Evolutionary conservation across 1,140 invertebrate genomes (phyloP), one percentile per base, ranked within the genome.

Genomic region (Rhagoletis pomonella): DNA sequence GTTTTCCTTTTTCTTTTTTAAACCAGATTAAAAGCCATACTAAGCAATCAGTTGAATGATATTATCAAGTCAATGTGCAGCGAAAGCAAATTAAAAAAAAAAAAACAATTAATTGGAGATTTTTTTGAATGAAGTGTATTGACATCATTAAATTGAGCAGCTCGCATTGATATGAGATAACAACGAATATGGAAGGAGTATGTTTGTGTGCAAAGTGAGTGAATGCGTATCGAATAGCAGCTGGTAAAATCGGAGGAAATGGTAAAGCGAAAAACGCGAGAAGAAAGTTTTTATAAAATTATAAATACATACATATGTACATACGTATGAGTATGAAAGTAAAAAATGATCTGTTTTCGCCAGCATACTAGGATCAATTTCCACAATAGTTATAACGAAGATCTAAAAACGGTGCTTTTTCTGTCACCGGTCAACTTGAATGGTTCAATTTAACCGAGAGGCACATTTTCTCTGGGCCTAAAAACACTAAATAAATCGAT

Each of bases 101-200:
- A 47, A 73, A 47, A 47, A 42, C 19, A 67, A 73, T 47, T 73
- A 39, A 44, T 73, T 14, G 67, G 12, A 44, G 39, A 47, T 47
- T 47, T 73, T 29, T 73, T 12, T 73, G 14, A 73, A 73, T 73
- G 42, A 73, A 73, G 67, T 73, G 42, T 73, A 73, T 47, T 73
- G 67, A 73, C 42, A 73, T 73, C 67, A 17, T 73, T 73, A 73
- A 73, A 73, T 73, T 44, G 42, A 73, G 42, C 67, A 44, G 67
- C 64, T 29, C 50, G 19, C 64, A 67, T 67, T 47, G 67, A 44
- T 44, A 73, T 73, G 67, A 73, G 67, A 73, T 73, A 73, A 73
- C 42, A 47, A 14, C 67, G 67, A 14, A 73, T 73, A 39, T 47
- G 67, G 39, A 14, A 47, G 42, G 50, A 73, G 39, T 73, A 39